Evolutionary conservation across 37 sponge, comb jelly and placozoan species (phyloP), one percentile per base, ranked within the genome.

Genomic region (Axinella damicornis): DNA sequence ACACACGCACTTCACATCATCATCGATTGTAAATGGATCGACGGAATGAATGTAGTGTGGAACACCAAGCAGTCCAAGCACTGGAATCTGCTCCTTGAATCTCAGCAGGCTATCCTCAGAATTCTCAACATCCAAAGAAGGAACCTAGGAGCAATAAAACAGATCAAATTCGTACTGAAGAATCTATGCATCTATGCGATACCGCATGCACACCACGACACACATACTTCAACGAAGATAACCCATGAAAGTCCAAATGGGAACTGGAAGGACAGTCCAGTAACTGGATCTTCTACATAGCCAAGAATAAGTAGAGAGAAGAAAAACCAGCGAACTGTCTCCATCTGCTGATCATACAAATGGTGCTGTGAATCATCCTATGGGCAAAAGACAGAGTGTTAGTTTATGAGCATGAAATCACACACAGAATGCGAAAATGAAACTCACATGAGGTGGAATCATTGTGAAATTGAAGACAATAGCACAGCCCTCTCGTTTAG

Each of bases 241-340:
- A 31, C 38, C 89, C 89, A 89, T 2, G 28, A 32, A 24, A 70
- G 61, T 18, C 67, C 78, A 21, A 2, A 0, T 11, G 73, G 73
- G 4, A 89, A 58, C 6, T 62, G 35, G 57, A 89, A 89, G 17
- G 84, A 63, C 16, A 69, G 17, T 25, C 84, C 74, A 57, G 73
- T 86, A 30, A 54, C 67, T 6, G 53, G 31, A 69, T 85, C 86
- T 65, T 85, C 77, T 40, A 85, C 78, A 80, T 58, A 85, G 2
- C 78, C 68, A n/a, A 78, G 73, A 65, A 65, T 22, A 1, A 65
- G 27, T 65, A 65, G 13, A 0, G 30, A 28, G 13, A 65, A 65
- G 27, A 62, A 22, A 19, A 65, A 65, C 66, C 27, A 22, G 0
- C 30, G 1, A 22, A 65, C 15, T 18, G 13, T 22, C 5, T 14